Percentiles rank a stretch among this genome's conserved stretches.
Evolutionary conservation across 1,140 invertebrate genomes (phyloP).

Genomic region (Callitettix versicolor): DNA sequence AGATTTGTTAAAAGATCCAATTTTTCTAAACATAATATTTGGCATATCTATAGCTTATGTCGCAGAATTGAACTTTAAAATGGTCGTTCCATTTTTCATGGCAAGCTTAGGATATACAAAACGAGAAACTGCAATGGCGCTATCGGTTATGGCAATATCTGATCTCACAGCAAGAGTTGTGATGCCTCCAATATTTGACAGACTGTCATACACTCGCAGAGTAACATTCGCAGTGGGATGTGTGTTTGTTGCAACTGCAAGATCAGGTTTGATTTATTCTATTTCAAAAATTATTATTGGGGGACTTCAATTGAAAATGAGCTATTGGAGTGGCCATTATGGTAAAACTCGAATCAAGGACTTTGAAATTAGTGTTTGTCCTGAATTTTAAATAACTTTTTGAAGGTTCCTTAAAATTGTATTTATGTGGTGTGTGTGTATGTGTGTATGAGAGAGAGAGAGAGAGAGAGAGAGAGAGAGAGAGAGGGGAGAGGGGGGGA

Average conservation of each 20-base stretch:
- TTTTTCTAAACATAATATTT: conserved; percentile 54
- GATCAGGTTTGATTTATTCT: conserved; percentile 52
- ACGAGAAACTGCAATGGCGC: conserved; percentile 27
- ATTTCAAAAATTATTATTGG: too few relatives aligned
- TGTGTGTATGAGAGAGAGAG: too few relatives aligned
- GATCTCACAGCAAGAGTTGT: conserved; percentile 21
- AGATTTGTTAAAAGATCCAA: conserved; percentile 50
- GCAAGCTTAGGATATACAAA: conserved; percentile 47
- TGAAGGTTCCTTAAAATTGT: too few relatives aligned
- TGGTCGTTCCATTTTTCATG: conserved; percentile 53
- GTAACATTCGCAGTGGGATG: conserved; percentile 54
- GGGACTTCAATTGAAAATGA: too few relatives aligned
- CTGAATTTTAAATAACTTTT: too few relatives aligned
- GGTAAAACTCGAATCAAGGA: too few relatives aligned
- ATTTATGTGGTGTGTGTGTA: too few relatives aligned
- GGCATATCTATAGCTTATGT: conserved; percentile 53
- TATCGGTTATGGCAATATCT: conserved; percentile 22
- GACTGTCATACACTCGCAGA: conserved; percentile 50
- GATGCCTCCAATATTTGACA: conserved; percentile 59
- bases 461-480: too few relatives aligned
- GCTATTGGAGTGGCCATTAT: too few relatives aligned
- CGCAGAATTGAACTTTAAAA: conserved; percentile 55
- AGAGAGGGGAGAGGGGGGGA: too few relatives aligned
- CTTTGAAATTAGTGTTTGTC: too few relatives aligned
- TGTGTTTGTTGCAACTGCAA: conserved; percentile 51